Percentiles rank a stretch among this genome's conserved stretches.
These are phyloP conservation scores for Brachirus orientalis DNA, from an alignment of 2,113 vertebrate species.

Conservation along the genomic window DNA sequence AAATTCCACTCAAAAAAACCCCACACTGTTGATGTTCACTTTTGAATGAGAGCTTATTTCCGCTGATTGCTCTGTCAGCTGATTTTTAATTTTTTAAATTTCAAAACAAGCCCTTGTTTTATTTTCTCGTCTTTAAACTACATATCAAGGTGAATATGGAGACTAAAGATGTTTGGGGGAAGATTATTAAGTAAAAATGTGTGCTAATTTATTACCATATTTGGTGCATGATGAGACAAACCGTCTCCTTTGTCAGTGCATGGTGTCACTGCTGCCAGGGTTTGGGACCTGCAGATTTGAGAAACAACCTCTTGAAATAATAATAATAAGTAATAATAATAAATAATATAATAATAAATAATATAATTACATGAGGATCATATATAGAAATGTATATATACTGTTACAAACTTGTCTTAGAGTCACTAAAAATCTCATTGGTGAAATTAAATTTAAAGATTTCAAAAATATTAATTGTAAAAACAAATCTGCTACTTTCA, in stretches of 20 bases:
- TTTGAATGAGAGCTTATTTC: slow-evolving; percentile 29
- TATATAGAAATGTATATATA: no score
- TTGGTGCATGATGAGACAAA: slow-evolving; percentile 22
- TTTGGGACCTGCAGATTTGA: neutral
- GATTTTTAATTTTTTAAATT: slow-evolving; percentile 28
- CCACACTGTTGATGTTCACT: slow-evolving; percentile 25
- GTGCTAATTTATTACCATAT: slow-evolving; percentile 56
- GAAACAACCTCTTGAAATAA: no score
- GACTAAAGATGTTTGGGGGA: slow-evolving; percentile 6
- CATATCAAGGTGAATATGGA: slow-evolving; percentile 41
- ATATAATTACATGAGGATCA: no score
- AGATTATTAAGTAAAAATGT: slow-evolving; percentile 20
- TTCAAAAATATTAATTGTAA: neutral
- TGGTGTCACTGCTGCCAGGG: no score
- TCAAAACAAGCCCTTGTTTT: neutral
- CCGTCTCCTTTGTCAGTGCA: no score
- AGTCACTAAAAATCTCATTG: no score
- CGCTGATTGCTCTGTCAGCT: slow-evolving; percentile 26
- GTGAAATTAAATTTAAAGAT: no score
- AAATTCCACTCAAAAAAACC: slow-evolving; percentile 66
- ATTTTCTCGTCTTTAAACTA: neutral
- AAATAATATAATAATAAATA: no score
- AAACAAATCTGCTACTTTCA: no score
- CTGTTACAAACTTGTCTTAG: no score
- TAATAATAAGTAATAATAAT: no score